Base-by-base conservation (phyloP, 2,888 invertebrate genomes). In the Caenorhabditis parvicauda region DNA sequence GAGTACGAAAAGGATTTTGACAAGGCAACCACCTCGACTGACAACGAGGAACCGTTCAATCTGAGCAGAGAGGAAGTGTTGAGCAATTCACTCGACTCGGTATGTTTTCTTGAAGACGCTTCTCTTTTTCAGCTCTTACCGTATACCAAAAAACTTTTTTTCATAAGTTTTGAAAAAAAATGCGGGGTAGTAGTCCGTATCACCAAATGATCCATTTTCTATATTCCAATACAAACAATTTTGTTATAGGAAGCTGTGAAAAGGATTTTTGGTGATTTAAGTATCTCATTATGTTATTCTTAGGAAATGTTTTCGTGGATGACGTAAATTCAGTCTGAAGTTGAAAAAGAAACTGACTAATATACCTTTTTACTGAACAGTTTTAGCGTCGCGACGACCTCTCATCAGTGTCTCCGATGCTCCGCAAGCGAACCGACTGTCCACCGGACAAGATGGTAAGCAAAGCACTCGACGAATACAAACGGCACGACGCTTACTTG, bases 371-470 rank as follows among this genome's bases (percentile, higher is more conserved):
- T 27, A 19, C 42, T 43, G 54, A 42, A 9, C 46, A 38, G 6
- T 44, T n/a, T n/a, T n/a, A n/a, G 43, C 2, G 41, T 56, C 17
- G 53, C 24, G 12, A 51, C 56, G 32, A 57, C 56, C n/a, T n/a
- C 47, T 25, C 44, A 46, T 46, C 48, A 19, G 65, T 53, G 12
- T 17, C 37, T 22, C 35, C 39, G 6, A 51, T 67, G 17, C 41
- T 37, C 45, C 66, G 62, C 38, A 72, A 71, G 52, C 67, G 57
- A 54, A 59, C 53, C 92, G 95, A 83, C 86, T 95, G 82, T 21
- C 94, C 94, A 44, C 91, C 92, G 81, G 94, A 95, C 85, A 87
- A 89, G 76, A 88, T 88, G 82, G 93, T 92, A 52, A 88, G 92
- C 79, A 89, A 89, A 83, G 68, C 74, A 12, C 60, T 74, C n/a